Percentiles rank a stretch among this genome's conserved stretches.
Conservation (phyloP, 2,797 vertebrate genomes). For the Glossophaga mutica region DNA sequence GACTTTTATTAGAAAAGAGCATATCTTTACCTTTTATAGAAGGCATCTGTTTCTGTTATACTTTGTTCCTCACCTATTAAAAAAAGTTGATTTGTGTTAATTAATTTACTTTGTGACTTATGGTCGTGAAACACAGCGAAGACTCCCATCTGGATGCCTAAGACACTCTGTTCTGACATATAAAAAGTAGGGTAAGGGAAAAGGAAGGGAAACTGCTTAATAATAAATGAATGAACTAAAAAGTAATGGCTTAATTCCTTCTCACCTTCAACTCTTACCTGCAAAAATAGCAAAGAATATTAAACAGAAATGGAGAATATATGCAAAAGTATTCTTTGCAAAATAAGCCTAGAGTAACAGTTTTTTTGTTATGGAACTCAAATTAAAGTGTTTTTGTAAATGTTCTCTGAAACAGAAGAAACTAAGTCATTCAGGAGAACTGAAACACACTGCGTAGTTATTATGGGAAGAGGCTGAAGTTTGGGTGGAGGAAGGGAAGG, state of each 20-base stretch:
- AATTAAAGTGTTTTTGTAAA: neutral
- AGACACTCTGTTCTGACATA: neutral
- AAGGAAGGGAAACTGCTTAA: neutral
- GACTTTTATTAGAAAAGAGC: neutral
- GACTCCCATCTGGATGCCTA: neutral
- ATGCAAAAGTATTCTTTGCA: neutral
- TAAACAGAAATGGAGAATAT: neutral
- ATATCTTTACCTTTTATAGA: conserved; percentile 82
- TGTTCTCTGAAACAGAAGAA: neutral
- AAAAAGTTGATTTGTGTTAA: conserved; percentile 36
- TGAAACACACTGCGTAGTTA: neutral
- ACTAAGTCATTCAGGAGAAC: neutral
- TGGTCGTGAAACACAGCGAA: neutral
- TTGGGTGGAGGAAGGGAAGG: neutral
- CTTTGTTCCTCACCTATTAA: conserved; percentile 79
- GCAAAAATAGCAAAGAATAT: neutral
- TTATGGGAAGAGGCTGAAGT: neutral
- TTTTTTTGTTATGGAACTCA: neutral
- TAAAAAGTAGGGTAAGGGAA: neutral
- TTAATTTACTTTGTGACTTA: neutral
- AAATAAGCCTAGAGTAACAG: neutral
- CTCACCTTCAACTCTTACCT: neutral
- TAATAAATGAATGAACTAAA: neutral
- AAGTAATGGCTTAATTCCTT: neutral
- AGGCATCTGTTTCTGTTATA: conserved; percentile 85